phyloP scores from a whole-genome alignment of 2,888 invertebrate genomes.

The Epiblema foenella region DNA sequence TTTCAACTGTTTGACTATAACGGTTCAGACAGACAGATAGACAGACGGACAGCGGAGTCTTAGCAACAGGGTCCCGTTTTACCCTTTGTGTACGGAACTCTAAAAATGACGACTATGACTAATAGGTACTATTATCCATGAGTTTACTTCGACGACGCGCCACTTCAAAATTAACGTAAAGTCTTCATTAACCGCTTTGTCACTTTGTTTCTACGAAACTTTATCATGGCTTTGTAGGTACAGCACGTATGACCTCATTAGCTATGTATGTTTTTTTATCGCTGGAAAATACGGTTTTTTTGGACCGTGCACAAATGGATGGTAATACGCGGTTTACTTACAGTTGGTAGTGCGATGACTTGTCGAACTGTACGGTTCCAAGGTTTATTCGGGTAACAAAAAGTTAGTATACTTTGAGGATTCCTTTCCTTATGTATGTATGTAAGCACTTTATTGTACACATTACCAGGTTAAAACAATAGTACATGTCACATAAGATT shows the following conservation, averaged over 20 bases:
- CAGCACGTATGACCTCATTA: conserved; percentile 46
- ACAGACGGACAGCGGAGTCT: too few relatives aligned
- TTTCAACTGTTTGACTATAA: too few relatives aligned
- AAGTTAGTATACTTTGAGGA: neutral
- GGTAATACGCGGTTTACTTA: conserved; percentile 36
- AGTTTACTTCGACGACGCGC: conserved; percentile 6
- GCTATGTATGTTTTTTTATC: conserved; percentile 41
- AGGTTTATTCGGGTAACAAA: too few relatives aligned
- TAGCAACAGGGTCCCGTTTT: too few relatives aligned
- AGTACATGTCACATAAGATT: too few relatives aligned
- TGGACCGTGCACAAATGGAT: conserved; percentile 38
- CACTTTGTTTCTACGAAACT: conserved; percentile 46
- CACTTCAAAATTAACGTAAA: conserved; percentile 21
- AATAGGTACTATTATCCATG: neutral
- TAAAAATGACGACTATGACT: neutral
- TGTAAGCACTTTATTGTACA: too few relatives aligned
- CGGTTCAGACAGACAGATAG: too few relatives aligned
- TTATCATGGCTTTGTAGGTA: conserved; percentile 43
- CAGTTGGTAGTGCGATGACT: conserved; percentile 31
- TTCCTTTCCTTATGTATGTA: too few relatives aligned
- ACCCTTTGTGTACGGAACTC: too few relatives aligned
- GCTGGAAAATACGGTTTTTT: conserved; percentile 44
- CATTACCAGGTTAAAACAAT: too few relatives aligned
- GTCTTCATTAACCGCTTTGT: conserved; percentile 40
- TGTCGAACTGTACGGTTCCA: conserved; percentile 10